Evolutionary conservation across 2,797 vertebrate species (phyloP).

Genomic region (Rhadinocentrus ornatus): DNA sequence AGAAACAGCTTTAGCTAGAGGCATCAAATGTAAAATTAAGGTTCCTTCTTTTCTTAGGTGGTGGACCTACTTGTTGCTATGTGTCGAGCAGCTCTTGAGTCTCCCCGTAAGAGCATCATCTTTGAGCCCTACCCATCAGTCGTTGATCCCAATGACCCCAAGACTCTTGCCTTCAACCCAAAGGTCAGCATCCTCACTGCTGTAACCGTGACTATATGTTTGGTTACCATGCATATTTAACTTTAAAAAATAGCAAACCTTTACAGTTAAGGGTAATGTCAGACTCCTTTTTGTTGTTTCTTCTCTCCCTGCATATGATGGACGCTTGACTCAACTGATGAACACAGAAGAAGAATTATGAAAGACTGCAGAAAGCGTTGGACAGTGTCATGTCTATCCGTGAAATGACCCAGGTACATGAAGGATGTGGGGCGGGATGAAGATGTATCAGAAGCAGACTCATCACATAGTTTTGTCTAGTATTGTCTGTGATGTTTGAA

Average conservation of each 20-base stretch:
- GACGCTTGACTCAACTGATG: slow-evolving; percentile 72
- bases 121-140: slow-evolving; percentile 99
- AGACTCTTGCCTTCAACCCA: slow-evolving; percentile 98
- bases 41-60: slow-evolving; percentile 81
- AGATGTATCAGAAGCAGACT: neutral
- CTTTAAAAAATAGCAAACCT: neutral
- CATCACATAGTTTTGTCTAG: neutral
- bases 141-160: slow-evolving; percentile 97
- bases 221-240: neutral
- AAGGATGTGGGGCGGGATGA: slow-evolving; percentile 12
- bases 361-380: slow-evolving; percentile 97
- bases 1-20: neutral
- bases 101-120: slow-evolving; percentile 98
- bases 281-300: slow-evolving; percentile 67
- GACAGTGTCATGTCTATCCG: slow-evolving; percentile 99
- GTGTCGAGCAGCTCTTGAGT: slow-evolving; percentile 98
- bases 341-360: slow-evolving; percentile 98
- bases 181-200: slow-evolving; percentile 85
- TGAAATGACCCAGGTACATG: slow-evolving; percentile 98
- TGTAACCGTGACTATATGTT: neutral
- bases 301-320: slow-evolving; percentile 59
- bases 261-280: slow-evolving; percentile 44
- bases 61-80: slow-evolving; percentile 97
- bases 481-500: neutral
- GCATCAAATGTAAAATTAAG: slow-evolving; percentile 2